Evolutionary conservation across 2,113 vertebrate species (phyloP).

Genomic region (Noctilio leporinus): DNA sequence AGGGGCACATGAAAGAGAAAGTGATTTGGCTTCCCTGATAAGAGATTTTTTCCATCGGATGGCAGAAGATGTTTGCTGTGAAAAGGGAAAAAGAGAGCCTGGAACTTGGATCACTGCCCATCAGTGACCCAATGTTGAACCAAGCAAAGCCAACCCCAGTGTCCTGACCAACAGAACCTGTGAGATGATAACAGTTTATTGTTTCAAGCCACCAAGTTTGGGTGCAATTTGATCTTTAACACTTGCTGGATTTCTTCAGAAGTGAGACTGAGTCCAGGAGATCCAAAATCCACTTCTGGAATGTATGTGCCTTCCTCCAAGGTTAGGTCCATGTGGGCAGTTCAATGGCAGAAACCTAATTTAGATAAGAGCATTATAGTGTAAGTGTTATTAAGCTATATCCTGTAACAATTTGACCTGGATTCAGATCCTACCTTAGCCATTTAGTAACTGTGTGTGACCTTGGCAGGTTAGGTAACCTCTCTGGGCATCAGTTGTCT

Average conservation of each 20-base stretch:
- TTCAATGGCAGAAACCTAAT: not conserved
- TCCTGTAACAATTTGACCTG: not conserved
- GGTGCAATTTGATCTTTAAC: not conserved
- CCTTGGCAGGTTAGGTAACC: not conserved
- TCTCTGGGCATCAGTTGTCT: not conserved
- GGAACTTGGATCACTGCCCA: too few relatives aligned
- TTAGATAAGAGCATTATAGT: not conserved
- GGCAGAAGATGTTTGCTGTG: rapidly evolving
- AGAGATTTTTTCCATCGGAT: not conserved
- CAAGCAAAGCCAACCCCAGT: not conserved
- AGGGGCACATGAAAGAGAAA: not conserved
- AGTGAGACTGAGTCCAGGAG: too few relatives aligned
- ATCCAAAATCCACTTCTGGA: not conserved
- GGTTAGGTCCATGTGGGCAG: not conserved
- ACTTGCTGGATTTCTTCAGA: not conserved
- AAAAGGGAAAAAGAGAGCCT: not conserved
- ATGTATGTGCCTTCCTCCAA: not conserved
- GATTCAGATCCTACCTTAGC: not conserved
- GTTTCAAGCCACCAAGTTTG: not conserved
- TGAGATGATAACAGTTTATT: not conserved
- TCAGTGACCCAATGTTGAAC: too few relatives aligned
- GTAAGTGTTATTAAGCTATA: not conserved
- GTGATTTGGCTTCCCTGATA: not conserved
- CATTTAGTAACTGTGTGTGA: too few relatives aligned
- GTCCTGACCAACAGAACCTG: not conserved